These are phyloP conservation scores for Papilio glaucus DNA, from an alignment of 1,140 invertebrate genomes.

Conservation along the genomic window DNA sequence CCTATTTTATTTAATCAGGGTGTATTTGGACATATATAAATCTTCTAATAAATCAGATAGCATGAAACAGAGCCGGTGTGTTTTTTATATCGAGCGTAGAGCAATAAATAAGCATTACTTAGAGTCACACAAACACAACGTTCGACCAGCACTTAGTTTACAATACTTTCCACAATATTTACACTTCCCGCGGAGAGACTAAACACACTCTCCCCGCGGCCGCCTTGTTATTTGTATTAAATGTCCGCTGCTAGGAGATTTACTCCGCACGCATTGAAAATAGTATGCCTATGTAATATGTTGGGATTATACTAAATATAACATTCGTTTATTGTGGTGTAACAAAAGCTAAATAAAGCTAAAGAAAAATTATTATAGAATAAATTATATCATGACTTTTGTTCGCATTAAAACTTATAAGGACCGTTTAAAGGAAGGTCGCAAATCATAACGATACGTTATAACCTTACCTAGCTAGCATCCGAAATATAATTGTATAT, in stretches of 20 bases:
- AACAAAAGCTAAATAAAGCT: neutral
- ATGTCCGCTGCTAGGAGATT: constrained; percentile 8
- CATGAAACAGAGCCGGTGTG: neutral
- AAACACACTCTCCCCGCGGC: constrained; percentile 15
- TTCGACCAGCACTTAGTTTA: constrained; percentile 24
- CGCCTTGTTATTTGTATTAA: constrained; percentile 27
- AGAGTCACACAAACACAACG: constrained; percentile 22
- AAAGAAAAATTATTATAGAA: too few relatives aligned
- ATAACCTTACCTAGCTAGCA: too few relatives aligned
- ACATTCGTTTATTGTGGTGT: neutral
- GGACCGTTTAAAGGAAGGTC: too few relatives aligned
- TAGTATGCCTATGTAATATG: neutral
- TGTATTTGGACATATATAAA: neutral
- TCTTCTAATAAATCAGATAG: constrained; percentile 9
- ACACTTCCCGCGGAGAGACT: constrained; percentile 28
- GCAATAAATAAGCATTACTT: constrained; percentile 28
- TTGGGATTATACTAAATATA: neutral
- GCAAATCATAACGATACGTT: too few relatives aligned
- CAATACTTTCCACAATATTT: constrained; percentile 36
- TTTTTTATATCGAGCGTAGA: neutral
- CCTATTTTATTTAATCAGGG: neutral
- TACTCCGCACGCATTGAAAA: neutral
- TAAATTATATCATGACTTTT: too few relatives aligned
- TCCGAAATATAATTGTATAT: too few relatives aligned
- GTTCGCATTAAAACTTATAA: too few relatives aligned